phyloP scores from a whole-genome alignment of 2,113 vertebrate genomes.

The Cyanoderma ruficeps region DNA sequence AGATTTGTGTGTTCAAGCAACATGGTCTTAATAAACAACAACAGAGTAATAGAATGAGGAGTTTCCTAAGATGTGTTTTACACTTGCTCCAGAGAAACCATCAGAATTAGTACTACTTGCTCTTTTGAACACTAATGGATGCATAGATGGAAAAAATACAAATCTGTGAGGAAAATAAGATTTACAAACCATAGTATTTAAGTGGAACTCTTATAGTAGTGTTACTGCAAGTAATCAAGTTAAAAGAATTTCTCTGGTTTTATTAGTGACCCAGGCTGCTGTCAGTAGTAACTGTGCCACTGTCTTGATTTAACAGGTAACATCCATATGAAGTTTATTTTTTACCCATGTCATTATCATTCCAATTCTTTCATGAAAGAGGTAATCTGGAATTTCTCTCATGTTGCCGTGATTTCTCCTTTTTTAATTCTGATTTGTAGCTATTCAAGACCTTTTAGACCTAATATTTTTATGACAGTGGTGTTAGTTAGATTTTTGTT shows the following conservation, averaged over 20 bases:
- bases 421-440: background rate
- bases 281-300: accelerated
- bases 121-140: background rate
- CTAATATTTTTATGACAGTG: background rate
- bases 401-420: accelerated
- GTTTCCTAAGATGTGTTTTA: background rate
- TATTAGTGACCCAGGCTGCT: background rate
- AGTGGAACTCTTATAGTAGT: background rate
- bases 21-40: background rate
- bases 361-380: background rate
- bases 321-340: background rate
- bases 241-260: background rate
- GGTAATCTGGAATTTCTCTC: background rate
- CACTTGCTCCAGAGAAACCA: background rate
- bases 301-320: background rate
- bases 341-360: too few relatives aligned
- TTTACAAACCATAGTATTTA: background rate
- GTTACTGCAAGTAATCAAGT: background rate
- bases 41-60: background rate
- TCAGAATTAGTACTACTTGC: background rate
- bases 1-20: background rate
- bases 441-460: background rate
- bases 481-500: background rate
- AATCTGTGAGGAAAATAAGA: background rate
- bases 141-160: background rate